Evolutionary conservation across 2,113 vertebrate genomes (phyloP).

Genomic region (Ptyas mucosa): DNA sequence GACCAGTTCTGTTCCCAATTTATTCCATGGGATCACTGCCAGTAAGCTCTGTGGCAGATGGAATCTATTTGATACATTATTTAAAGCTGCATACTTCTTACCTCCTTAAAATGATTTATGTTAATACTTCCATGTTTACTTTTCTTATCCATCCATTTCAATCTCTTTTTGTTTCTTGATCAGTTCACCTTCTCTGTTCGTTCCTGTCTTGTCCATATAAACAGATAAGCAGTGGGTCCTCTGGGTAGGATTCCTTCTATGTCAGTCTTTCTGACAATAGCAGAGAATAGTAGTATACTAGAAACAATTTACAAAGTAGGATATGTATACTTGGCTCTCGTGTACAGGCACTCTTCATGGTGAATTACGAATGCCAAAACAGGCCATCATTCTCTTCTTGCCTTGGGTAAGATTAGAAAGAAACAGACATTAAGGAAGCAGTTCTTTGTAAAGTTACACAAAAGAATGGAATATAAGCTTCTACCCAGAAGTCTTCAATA

Average conservation of each 20-base stretch:
- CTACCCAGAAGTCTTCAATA: not conserved
- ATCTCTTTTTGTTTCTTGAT: not conserved
- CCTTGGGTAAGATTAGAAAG: constrained; percentile 10
- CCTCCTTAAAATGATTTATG: constrained; percentile 19
- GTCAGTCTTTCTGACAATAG: not conserved
- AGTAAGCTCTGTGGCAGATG: constrained; percentile 27
- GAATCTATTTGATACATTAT: constrained; percentile 2
- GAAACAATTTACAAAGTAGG: constrained; percentile 1
- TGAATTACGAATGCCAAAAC: constrained; percentile 10
- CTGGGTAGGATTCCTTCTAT: not conserved
- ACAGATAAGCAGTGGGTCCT: not conserved
- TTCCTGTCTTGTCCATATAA: not conserved
- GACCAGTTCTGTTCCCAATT: constrained; percentile 13
- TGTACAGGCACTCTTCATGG: not conserved
- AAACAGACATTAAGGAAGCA: not conserved
- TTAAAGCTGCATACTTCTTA: constrained; percentile 28
- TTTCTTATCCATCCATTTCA: constrained; percentile 33
- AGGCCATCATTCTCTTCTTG: not conserved
- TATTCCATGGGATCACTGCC: not conserved
- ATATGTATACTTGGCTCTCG: not conserved
- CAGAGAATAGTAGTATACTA: not conserved
- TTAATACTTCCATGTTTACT: not conserved
- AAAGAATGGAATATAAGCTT: not conserved
- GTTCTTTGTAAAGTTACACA: not conserved
- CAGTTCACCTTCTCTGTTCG: not conserved